These are phyloP conservation scores for Planococcus citri DNA, from an alignment of 1,140 invertebrate genomes.

Conservation along the genomic window DNA sequence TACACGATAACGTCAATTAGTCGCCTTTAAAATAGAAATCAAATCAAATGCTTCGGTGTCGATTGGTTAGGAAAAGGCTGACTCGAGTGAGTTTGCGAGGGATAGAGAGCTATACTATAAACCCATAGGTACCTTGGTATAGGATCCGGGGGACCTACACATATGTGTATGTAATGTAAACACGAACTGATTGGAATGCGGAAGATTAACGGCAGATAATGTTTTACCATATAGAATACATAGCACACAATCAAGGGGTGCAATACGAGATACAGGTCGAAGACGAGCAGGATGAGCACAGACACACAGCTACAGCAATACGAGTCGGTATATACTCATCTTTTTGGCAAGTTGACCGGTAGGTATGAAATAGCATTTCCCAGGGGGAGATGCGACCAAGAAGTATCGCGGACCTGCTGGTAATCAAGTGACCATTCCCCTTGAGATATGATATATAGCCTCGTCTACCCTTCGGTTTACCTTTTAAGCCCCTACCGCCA, in stretches of 20 bases:
- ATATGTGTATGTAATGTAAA: too few species aligned
- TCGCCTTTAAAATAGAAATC: background rate
- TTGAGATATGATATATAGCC: constrained; percentile 18
- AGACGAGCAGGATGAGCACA: too few species aligned
- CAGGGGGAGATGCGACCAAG: background rate
- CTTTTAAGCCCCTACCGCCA: background rate
- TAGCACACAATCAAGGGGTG: too few species aligned
- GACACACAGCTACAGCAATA: too few species aligned
- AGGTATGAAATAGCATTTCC: background rate
- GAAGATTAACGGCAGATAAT: background rate
- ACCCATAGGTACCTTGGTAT: too few species aligned
- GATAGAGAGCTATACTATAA: too few species aligned
- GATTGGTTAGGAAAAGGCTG: too few species aligned
- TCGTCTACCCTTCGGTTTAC: constrained; percentile 11
- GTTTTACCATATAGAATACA: too few species aligned
- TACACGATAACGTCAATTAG: background rate
- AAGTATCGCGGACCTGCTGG: constrained; percentile 8
- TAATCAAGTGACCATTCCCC: constrained; percentile 20
- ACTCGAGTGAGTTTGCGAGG: too few species aligned
- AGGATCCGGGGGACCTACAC: too few species aligned
- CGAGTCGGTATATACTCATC: background rate
- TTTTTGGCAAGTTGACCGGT: background rate
- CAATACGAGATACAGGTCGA: too few species aligned
- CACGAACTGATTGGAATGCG: background rate
- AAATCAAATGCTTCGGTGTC: background rate